Base-by-base conservation (phyloP, 2,888 invertebrate species). In the Amblyjoppa fuscipennis region DNA sequence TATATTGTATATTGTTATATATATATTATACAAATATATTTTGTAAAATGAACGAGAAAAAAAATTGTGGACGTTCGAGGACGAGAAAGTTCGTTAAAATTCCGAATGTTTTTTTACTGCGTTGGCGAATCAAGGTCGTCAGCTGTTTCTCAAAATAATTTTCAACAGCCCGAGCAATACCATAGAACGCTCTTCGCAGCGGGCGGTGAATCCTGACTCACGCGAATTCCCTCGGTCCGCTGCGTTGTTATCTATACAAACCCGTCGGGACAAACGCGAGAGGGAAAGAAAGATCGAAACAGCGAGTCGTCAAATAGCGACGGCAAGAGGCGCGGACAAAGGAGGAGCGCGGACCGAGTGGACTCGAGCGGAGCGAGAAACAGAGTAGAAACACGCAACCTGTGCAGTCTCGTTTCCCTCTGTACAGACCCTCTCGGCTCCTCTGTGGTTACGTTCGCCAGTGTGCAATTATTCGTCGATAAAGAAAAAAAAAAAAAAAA, bases 381-480 rank as follows among this genome's bases (percentile, higher is more conserved):
- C 53, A 20, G 53, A 71, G 28, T 69, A 16, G 71, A 34, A 13
- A 71, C 71, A 38, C 53, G 71, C 71, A 53, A 34, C 51, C 56
- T 20, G 56, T n/a, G n/a, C 56, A 16, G 49, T 71, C 71, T 38
- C 71, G 71, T 34, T 53, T 71, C 53, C 71, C n/a, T 53, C 20
- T n/a, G 20, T 1, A 3, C 3, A 74, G 64, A 45, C 28, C 49
- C 16, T 31, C 38, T 31, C 25, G 51, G 51, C 20, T 25, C 34
- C 20, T 53, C 25, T 38, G 13, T 61, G 49, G 38, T 66, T 66
- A 53, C 66, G 28, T 61, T 56, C 45, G 20, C 70, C 38, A 51
- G 70, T 34, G 76, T 56, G 71, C 68, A 81, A 84, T 84, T 84
- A 84, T 84, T 76, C 66, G 64, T 66, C 79, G 76, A 76, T 84